Percentiles rank a stretch among this genome's conserved stretches.
Conservation (phyloP, 2,888 invertebrate genomes). For the Abrostola tripartita region DNA sequence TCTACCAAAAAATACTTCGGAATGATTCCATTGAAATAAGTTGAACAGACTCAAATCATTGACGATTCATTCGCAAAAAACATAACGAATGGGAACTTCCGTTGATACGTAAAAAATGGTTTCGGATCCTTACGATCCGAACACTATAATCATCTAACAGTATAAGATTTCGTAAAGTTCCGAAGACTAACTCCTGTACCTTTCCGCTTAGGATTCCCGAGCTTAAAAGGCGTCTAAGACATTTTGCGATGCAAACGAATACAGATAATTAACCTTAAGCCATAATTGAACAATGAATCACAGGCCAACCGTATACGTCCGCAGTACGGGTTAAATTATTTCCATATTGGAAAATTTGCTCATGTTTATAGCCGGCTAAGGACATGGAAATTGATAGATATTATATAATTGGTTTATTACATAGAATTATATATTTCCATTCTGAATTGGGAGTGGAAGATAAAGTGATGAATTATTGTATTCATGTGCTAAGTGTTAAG, state of each 20-base stretch:
- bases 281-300: conserved; percentile 51
- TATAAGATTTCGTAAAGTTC: conserved; percentile 10
- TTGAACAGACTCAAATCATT: conserved; percentile 14
- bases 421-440: conserved; percentile 22
- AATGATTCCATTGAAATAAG: conserved; percentile 16
- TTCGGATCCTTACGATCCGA: conserved; percentile 23
- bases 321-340: conserved; percentile 34
- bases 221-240: conserved; percentile 50
- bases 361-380: conserved; percentile 15
- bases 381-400: conserved; percentile 35
- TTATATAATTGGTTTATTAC: conserved; percentile 35
- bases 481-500: neutral
- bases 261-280: conserved; percentile 43
- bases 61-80: conserved; percentile 27
- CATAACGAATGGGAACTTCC: conserved; percentile 35
- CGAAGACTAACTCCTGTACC: conserved; percentile 21
- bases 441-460: conserved; percentile 17
- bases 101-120: conserved; percentile 28
- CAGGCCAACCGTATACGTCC: conserved; percentile 25
- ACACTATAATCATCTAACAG: conserved; percentile 12
- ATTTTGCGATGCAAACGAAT: conserved; percentile 42
- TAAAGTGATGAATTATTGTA: neutral
- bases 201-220: conserved; percentile 56
- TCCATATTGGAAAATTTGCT: conserved; percentile 51
- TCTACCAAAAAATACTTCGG: neutral